Conservation (phyloP, 2,797 vertebrate genomes). For the Xenops minutus region DNA sequence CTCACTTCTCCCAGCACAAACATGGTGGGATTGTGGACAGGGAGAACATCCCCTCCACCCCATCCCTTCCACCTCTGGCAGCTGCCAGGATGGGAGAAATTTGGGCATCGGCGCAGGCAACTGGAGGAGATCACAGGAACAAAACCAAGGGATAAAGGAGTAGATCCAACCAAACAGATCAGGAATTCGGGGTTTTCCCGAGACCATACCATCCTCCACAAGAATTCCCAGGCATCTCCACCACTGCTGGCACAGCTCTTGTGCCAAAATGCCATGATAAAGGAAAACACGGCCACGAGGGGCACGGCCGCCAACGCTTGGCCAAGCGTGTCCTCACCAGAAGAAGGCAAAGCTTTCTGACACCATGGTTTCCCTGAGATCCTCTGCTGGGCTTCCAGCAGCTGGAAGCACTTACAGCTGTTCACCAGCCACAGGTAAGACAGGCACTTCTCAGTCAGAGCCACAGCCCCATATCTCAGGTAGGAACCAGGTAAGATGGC, state of each 20-base stretch:
- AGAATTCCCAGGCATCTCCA: neutral
- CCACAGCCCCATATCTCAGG: rapidly evolving
- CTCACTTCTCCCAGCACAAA: neutral
- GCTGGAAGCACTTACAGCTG: neutral
- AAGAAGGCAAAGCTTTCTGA: neutral
- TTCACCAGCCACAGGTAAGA: neutral
- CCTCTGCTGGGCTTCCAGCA: neutral
- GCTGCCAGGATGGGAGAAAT: neutral
- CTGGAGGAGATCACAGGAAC: rapidly evolving
- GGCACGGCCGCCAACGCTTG: neutral
- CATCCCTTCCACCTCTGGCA: neutral
- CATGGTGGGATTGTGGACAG: rapidly evolving
- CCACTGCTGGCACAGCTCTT: rapidly evolving
- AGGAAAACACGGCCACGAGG: rapidly evolving
- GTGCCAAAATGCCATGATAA: neutral
- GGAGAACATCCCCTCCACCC: neutral
- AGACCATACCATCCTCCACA: neutral
- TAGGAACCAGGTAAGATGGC: neutral
- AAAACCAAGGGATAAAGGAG: neutral
- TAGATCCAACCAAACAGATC: rapidly evolving
- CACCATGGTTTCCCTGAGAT: neutral
- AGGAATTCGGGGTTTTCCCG: rapidly evolving
- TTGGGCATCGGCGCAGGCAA: rapidly evolving
- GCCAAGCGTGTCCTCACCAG: rapidly evolving
- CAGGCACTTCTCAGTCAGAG: neutral